Conservation (phyloP, 2,113 vertebrate species). For the Natator depressus region DNA sequence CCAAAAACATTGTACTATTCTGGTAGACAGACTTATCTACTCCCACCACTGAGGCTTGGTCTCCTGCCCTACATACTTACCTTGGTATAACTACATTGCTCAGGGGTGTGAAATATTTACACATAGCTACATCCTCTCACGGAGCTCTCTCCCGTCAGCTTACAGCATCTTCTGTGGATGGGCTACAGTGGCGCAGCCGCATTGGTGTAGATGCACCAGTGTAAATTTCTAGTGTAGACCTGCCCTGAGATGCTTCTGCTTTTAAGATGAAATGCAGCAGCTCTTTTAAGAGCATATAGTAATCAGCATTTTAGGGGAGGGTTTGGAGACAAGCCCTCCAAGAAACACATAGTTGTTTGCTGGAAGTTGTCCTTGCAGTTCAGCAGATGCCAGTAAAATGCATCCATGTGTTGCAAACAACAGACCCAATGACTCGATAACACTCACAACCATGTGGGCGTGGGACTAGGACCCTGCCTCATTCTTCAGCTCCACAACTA, state of each 20-base stretch:
- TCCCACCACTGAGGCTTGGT: background rate
- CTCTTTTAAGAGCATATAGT: background rate
- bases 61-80: background rate
- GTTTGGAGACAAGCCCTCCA: background rate
- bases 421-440: background rate
- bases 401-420: background rate
- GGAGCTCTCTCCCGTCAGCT: background rate
- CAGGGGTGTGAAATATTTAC: background rate
- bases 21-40: background rate
- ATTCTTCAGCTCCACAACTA: background rate
- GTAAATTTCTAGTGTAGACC: background rate
- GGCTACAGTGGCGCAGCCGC: fast-evolving
- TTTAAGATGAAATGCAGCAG: background rate
- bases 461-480: fast-evolving
- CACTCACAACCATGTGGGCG: background rate
- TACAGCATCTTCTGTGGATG: background rate
- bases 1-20: background rate
- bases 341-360: background rate
- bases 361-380: background rate
- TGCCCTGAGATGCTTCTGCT: background rate
- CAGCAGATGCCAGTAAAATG: background rate
- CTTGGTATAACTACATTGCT: background rate
- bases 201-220: background rate
- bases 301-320: background rate
- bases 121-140: background rate